These are phyloP conservation scores for Crioceris asparagi DNA, from an alignment of 2,888 invertebrate species.

Conservation along the genomic window DNA sequence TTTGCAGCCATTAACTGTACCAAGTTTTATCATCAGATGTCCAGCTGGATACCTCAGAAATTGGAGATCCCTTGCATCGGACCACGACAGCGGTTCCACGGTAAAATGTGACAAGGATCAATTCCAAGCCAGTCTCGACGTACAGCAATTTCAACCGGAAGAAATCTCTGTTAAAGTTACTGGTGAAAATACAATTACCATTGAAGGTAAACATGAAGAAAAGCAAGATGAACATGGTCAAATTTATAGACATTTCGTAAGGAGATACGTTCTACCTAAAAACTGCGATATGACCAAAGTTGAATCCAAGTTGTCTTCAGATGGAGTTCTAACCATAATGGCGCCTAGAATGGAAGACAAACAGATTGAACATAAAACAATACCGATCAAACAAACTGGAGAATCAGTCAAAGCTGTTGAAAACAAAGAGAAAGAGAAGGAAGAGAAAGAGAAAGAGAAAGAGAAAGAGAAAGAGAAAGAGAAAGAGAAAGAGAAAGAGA, in stretches of 20 bases:
- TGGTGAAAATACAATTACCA: conserved; percentile 44
- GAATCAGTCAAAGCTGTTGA: conserved; percentile 11
- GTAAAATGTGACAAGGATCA: conserved; percentile 47
- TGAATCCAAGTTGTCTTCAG: conserved; percentile 62
- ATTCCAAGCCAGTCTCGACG: conserved; percentile 39
- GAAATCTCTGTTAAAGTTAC: conserved; percentile 34
- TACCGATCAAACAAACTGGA: conserved; percentile 13
- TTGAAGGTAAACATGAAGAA: conserved; percentile 71
- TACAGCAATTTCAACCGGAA: conserved; percentile 17
- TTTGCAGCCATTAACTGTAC: conserved; percentile 1
- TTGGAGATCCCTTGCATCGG: conserved; percentile 6
- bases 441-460: no score
- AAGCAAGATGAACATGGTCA: conserved; percentile 63
- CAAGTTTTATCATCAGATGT: conserved; percentile 1
- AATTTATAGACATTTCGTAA: conserved; percentile 65
- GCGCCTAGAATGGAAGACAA: conserved; percentile 41
- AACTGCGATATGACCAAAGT: conserved; percentile 62
- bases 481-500: no score
- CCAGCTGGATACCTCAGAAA: conserved; percentile 4
- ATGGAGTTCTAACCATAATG: conserved; percentile 59
- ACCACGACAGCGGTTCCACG: conserved; percentile 16
- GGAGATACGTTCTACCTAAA: conserved; percentile 63
- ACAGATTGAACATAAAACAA: conserved; percentile 9
- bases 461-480: no score
- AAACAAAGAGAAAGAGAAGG: conserved; percentile 2